Evolutionary conservation across 1,140 invertebrate species (phyloP).

Genomic region (Drosophila sp.): DNA sequence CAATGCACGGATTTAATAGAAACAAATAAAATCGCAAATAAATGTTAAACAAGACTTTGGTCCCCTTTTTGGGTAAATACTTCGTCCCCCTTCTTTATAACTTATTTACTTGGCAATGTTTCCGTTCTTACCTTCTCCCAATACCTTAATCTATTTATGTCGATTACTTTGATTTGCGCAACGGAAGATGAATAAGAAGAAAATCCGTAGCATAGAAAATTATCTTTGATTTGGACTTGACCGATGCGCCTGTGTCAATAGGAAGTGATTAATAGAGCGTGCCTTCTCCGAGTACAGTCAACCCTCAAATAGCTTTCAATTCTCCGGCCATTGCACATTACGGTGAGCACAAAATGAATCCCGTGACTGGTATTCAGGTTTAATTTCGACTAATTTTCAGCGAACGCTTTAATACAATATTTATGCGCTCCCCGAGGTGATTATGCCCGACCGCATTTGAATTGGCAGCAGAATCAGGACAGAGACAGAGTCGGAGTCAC

Average conservation of each 20-base stretch:
- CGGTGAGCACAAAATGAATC: constrained; percentile 33
- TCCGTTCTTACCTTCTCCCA: constrained; percentile 43
- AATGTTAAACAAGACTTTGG: constrained; percentile 1
- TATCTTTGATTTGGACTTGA: constrained; percentile 78
- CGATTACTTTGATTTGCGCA: constrained; percentile 75
- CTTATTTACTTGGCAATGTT: constrained; percentile 72
- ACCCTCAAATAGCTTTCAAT: constrained; percentile 5
- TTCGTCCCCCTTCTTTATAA: constrained; percentile 33
- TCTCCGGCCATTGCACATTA: constrained; percentile 7
- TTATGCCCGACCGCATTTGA: constrained; percentile 61
- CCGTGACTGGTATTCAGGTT: constrained; percentile 43
- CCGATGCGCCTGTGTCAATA: constrained; percentile 68
- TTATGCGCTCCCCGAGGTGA: constrained; percentile 59
- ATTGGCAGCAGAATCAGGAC: constrained; percentile 13
- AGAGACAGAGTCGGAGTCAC: neutral
- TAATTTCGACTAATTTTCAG: constrained; percentile 81
- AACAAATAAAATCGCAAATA: constrained; percentile 50
- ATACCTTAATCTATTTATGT: constrained; percentile 70
- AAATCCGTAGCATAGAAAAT: constrained; percentile 60
- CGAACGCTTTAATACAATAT: constrained; percentile 78
- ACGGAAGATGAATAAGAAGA: constrained; percentile 12
- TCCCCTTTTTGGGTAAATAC: neutral
- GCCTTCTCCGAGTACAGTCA: constrained; percentile 6
- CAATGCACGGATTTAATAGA: constrained; percentile 1
- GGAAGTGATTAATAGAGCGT: constrained; percentile 76